Percentiles rank a stretch among this genome's conserved stretches.
Evolutionary conservation across 2,888 invertebrate genomes (phyloP).

Genomic region (Tachystola acroxantha): DNA sequence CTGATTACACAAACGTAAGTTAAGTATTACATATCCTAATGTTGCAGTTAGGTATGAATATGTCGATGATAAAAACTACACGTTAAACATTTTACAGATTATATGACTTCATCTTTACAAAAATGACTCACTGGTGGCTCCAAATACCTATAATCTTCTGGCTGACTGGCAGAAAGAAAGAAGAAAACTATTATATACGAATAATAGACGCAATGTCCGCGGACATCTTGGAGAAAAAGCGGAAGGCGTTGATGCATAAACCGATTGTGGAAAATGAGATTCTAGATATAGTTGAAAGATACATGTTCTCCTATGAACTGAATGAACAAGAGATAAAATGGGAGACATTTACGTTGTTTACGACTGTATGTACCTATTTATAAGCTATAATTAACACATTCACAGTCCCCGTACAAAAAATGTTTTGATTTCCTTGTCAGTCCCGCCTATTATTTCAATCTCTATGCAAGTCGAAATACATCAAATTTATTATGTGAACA

Average conservation of each 20-base stretch:
- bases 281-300: conserved; percentile 47
- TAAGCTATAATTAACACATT: neutral
- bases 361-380: conserved; percentile 44
- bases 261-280: conserved; percentile 23
- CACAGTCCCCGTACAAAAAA: too few species aligned
- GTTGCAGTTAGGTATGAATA: too few species aligned
- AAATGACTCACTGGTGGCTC: conserved; percentile 58
- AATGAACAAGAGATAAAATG: conserved; percentile 39
- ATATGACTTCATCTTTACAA: conserved; percentile 42
- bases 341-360: conserved; percentile 49
- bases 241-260: conserved; percentile 21
- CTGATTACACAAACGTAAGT: conserved; percentile 39
- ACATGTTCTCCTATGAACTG: conserved; percentile 41
- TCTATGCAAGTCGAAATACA: too few species aligned
- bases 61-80: too few species aligned
- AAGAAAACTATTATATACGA: conserved; percentile 25
- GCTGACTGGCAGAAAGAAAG: conserved; percentile 31
- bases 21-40: neutral
- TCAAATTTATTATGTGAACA: too few species aligned
- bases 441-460: too few species aligned
- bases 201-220: conserved; percentile 31
- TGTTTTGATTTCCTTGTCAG: too few species aligned
- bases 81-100: conserved; percentile 35
- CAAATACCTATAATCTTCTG: conserved; percentile 49
- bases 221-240: conserved; percentile 40